Conservation (phyloP, 2,113 vertebrate genomes). For the Rattus norvegicus region DNA sequence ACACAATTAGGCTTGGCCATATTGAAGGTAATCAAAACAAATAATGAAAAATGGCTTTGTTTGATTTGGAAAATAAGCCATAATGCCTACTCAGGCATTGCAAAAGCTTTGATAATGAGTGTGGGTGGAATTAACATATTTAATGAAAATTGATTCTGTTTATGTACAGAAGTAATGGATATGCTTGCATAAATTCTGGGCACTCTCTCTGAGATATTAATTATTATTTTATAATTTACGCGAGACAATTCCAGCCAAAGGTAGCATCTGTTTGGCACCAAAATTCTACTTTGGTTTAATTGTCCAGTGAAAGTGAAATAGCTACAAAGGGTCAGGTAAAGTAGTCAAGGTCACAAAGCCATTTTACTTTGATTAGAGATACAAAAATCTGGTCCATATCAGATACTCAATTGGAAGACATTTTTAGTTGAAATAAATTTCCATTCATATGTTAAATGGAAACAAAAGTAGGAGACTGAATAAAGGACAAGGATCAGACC, state of each 20-base stretch:
- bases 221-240: constrained; percentile 84
- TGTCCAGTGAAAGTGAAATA: constrained; percentile 82
- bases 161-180: constrained; percentile 82
- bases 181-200: constrained; percentile 80
- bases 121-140: constrained; percentile 77
- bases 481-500: not conserved
- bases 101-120: constrained; percentile 67
- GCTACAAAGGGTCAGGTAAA: constrained; percentile 68
- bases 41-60: constrained; percentile 72
- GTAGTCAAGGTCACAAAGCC: constrained; percentile 81
- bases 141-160: constrained; percentile 89
- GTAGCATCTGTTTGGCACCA: constrained; percentile 85
- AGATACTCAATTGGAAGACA: constrained; percentile 22
- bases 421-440: constrained; percentile 28
- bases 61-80: constrained; percentile 70
- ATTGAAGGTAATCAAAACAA: constrained; percentile 76
- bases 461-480: not conserved
- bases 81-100: constrained; percentile 62
- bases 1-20: constrained; percentile 60
- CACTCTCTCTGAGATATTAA: constrained; percentile 82
- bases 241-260: constrained; percentile 73
- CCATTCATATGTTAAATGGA: constrained; percentile 30
- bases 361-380: constrained; percentile 62
- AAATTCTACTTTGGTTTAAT: constrained; percentile 83
- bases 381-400: not conserved